Evolutionary conservation across 2,888 invertebrate genomes (phyloP), one percentile per base, ranked within the genome.

Genomic region (Hecatera dysodea): DNA sequence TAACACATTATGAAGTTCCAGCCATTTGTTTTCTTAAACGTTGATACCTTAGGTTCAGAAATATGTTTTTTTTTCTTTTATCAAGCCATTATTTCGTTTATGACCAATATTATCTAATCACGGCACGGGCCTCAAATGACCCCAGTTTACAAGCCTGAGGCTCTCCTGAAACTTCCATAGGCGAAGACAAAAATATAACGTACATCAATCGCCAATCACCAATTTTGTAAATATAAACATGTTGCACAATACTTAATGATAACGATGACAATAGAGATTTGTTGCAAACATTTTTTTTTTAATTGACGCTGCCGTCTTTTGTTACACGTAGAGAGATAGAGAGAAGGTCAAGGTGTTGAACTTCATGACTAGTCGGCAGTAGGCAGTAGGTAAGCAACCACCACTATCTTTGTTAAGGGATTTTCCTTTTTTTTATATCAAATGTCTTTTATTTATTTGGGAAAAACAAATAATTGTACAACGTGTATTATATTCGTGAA

Each of bases 191-290:
- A 22, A 39, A 3, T 8, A 22, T 24, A 29, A 33, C 67, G 53
- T 55, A 46, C 4, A 19, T 22, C 9, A 39, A 39, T 39, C 39
- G 5, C 39, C 39, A 24, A 22, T 67, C 33, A 15, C 11, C 4
- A 33, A 33, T 36, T 2, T 29, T 42, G 52, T 33, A 15, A 33
- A 42, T n/a, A 67, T 24, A 22, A 19, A 19, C 36, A 71, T 27
- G n/a, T 69, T 69, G 48, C 39, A 69, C 48, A 69, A 69, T 48
- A n/a, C n/a, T n/a, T n/a, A 70, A 44, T 70, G 39, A 42, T 59
- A 44, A 19, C 7, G 27, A n/a, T 56, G 48, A 29, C 24, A 6
- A 12, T n/a, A 12, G 17, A 53, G 22, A 59, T 15, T 22, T 59
- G 11, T 24, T 36, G 46, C 44, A 60, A 53, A 44, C 17, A 39